These are phyloP conservation scores for Allolobophora icterica DNA, from an alignment of 2,888 invertebrate genomes.

Conservation along the genomic window DNA sequence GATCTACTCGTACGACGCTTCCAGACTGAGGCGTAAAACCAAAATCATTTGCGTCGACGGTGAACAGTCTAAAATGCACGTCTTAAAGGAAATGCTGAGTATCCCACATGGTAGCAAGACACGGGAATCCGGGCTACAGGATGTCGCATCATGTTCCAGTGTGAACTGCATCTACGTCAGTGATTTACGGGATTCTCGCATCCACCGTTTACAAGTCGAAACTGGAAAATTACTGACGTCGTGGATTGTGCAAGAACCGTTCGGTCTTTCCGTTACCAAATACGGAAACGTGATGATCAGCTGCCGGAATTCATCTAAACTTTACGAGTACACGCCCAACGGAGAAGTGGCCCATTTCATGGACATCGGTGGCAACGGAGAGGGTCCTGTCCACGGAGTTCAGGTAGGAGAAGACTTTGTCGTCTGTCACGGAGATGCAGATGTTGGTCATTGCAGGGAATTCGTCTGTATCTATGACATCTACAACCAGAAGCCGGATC, in stretches of 20 bases:
- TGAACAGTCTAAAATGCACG: neutral
- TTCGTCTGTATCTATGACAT: neutral
- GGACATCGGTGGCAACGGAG: slow-evolving; percentile 6
- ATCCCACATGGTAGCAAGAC: neutral
- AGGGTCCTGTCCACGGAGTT: neutral
- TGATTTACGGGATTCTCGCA: slow-evolving; percentile 3
- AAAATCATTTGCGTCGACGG: neutral
- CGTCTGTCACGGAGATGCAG: neutral
- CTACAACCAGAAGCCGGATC: neutral
- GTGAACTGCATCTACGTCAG: neutral
- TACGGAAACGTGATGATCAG: neutral
- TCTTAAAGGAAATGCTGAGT: neutral
- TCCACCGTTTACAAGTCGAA: neutral
- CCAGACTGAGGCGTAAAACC: neutral
- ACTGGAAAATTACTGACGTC: neutral
- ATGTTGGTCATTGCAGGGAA: neutral
- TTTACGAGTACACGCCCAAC: slow-evolving; percentile 17
- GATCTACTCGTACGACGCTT: neutral
- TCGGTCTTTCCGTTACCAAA: neutral
- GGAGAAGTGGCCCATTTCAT: neutral
- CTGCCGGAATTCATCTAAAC: neutral
- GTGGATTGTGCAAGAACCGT: neutral
- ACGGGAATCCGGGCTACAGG: neutral
- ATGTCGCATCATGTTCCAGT: neutral
- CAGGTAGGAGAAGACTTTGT: neutral